These are phyloP conservation scores for Drepana falcataria DNA, from an alignment of 2,888 invertebrate genomes.

Conservation along the genomic window DNA sequence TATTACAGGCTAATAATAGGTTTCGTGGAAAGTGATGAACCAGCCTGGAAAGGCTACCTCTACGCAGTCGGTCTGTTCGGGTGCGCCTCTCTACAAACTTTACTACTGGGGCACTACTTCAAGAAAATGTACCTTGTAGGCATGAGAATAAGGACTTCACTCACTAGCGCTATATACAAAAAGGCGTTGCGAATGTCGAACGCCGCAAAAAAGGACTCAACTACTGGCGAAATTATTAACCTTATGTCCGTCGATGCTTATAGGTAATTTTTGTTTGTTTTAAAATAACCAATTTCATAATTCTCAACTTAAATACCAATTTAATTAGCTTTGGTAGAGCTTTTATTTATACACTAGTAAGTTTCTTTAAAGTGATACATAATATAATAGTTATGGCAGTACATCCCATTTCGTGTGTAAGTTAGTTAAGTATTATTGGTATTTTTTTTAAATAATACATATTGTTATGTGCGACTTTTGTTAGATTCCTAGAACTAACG, in stretches of 20 bases:
- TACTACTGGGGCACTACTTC: constrained; percentile 90
- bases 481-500: constrained; percentile 84
- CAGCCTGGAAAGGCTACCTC: constrained; percentile 88
- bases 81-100: constrained; percentile 84
- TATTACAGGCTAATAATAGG: constrained; percentile 80
- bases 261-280: constrained; percentile 35
- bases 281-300: no score
- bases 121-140: constrained; percentile 90
- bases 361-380: no score
- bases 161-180: constrained; percentile 88
- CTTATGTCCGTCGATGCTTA: constrained; percentile 92
- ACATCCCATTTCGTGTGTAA: no score
- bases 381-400: no score
- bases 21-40: constrained; percentile 77
- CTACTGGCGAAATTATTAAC: constrained; percentile 91
- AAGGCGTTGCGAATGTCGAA: constrained; percentile 87
- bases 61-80: constrained; percentile 85
- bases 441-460: no score
- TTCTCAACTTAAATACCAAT: no score
- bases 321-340: no score
- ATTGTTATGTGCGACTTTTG: no score
- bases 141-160: constrained; percentile 87
- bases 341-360: no score
- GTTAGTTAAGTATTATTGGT: no score
- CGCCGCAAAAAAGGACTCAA: constrained; percentile 84